These are phyloP conservation scores for Heliconius eleuchia DNA, from an alignment of 1,140 invertebrate species.

Conservation along the genomic window DNA sequence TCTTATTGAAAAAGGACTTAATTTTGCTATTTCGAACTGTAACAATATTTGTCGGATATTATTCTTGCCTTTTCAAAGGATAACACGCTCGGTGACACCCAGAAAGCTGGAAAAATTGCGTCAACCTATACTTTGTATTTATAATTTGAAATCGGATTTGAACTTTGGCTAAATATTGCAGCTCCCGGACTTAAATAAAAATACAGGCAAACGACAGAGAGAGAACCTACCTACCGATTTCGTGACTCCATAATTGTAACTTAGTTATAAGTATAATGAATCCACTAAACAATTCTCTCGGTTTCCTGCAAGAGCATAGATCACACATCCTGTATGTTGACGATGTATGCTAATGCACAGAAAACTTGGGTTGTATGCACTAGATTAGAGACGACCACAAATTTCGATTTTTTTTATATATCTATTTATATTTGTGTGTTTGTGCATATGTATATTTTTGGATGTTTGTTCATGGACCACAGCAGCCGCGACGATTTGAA, in stretches of 20 bases:
- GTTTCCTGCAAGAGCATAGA: neutral
- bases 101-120: constrained; percentile 6
- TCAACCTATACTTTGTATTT: neutral
- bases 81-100: constrained; percentile 7
- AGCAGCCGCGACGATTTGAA: constrained; percentile 23
- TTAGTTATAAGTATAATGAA: constrained; percentile 5
- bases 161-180: neutral
- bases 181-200: neutral
- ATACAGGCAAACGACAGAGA: neutral
- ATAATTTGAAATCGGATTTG: neutral
- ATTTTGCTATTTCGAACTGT: neutral
- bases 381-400: constrained; percentile 14
- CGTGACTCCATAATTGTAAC: neutral
- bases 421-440: constrained; percentile 32
- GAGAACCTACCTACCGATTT: neutral
- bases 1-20: neutral
- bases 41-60: neutral
- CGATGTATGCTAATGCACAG: neutral
- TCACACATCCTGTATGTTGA: neutral
- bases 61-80: constrained; percentile 3
- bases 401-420: constrained; percentile 29
- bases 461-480: constrained; percentile 32
- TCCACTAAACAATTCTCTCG: neutral
- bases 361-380: neutral
- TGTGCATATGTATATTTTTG: constrained; percentile 24